Evolutionary conservation across 2,888 invertebrate genomes (phyloP).

Genomic region (Cephus pulcher): DNA sequence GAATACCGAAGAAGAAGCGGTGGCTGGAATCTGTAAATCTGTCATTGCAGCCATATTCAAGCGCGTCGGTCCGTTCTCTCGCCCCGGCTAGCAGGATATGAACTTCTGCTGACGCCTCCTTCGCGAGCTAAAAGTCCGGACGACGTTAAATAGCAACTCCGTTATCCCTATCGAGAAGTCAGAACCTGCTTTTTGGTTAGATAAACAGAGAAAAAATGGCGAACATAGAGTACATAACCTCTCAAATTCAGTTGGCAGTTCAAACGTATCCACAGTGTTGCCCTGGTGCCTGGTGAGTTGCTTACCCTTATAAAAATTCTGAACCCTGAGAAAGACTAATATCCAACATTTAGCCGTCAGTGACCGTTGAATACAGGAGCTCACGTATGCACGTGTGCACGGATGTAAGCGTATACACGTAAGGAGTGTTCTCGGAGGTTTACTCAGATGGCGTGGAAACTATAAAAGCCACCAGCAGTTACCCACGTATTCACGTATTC

Average conservation of each 20-base stretch:
- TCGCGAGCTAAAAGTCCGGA: not conserved
- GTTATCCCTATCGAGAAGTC: not conserved
- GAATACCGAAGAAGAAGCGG: slow-evolving; percentile 45
- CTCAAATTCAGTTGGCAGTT: not conserved
- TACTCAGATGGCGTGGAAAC: slow-evolving; percentile 37
- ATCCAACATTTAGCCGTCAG: slow-evolving; percentile 4
- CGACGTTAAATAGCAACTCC: slow-evolving; percentile 6
- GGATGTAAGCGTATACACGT: slow-evolving; percentile 1
- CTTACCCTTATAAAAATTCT: not conserved
- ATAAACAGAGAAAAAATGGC: slow-evolving; percentile 1
- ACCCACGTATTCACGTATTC: slow-evolving; percentile 33
- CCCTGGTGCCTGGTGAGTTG: not conserved
- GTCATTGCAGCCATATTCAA: slow-evolving; percentile 60
- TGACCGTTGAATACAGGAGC: not conserved
- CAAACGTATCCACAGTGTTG: not conserved
- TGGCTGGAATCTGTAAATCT: slow-evolving; percentile 66
- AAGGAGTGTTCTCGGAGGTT: slow-evolving; percentile 8
- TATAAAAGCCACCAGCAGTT: slow-evolving; percentile 50
- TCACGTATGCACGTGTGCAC: not conserved
- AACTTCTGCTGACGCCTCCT: slow-evolving; percentile 34
- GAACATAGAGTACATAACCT: not conserved
- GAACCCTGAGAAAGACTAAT: not conserved
- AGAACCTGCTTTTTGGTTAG: not conserved
- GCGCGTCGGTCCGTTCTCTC: slow-evolving; percentile 10
- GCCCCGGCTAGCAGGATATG: slow-evolving; percentile 43